These are phyloP conservation scores for Drosophila sucinea DNA, from an alignment of 1,140 invertebrate species.

Conservation along the genomic window DNA sequence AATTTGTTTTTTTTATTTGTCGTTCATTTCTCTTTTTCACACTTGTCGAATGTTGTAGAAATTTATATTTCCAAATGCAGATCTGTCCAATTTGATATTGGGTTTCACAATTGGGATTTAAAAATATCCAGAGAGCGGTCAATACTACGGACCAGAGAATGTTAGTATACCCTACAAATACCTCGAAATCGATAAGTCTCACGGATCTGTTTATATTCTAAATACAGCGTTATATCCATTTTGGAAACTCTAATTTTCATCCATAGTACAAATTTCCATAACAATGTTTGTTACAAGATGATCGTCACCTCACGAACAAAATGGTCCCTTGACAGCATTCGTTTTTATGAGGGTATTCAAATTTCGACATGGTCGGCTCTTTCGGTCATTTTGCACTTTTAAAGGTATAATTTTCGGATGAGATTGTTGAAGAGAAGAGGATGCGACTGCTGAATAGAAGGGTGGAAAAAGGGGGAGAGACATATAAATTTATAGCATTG, in stretches of 20 bases:
- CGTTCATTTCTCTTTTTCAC: conserved; percentile 53
- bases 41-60: conserved; percentile 45
- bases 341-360: background rate
- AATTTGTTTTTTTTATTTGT: background rate
- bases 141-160: background rate
- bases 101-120: conserved; percentile 29
- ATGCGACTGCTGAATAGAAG: background rate
- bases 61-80: conserved; percentile 53
- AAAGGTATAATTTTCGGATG: background rate
- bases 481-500: background rate
- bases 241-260: no score
- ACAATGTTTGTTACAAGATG: no score
- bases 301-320: no score
- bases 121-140: background rate
- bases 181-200: no score
- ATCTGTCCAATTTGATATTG: conserved; percentile 53
- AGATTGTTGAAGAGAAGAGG: background rate
- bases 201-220: no score
- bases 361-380: background rate
- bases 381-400: background rate
- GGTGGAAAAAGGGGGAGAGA: background rate
- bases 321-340: no score
- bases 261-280: no score
- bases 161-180: background rate
- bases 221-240: no score